phyloP scores from a whole-genome alignment of 1,140 invertebrate species.

The Condylostylus longicornis region DNA sequence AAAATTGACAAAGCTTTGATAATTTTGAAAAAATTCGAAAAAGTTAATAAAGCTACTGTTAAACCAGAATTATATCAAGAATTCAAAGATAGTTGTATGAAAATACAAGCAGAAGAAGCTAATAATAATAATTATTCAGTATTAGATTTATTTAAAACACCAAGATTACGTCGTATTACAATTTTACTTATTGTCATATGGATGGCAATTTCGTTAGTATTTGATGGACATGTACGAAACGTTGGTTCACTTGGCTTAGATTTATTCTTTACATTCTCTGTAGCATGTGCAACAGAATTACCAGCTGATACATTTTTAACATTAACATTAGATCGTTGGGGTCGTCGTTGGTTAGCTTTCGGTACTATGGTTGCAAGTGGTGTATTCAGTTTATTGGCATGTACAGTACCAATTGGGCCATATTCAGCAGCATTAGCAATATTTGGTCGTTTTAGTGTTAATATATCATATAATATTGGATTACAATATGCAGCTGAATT shows the following conservation, averaged over 20 bases:
- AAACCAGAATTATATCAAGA: constrained; percentile 53
- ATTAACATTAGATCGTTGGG: constrained; percentile 61
- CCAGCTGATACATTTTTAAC: constrained; percentile 72
- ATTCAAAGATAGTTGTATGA: constrained; percentile 37
- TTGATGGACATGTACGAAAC: constrained; percentile 73
- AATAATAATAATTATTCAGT: constrained; percentile 54
- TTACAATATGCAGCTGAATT: constrained; percentile 77
- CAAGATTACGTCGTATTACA: constrained; percentile 51
- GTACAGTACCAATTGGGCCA: constrained; percentile 47
- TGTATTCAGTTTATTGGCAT: constrained; percentile 60
- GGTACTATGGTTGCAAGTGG: constrained; percentile 63
- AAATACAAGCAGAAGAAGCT: constrained; percentile 46
- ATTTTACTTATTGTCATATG: constrained; percentile 63
- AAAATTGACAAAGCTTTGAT: constrained; percentile 57
- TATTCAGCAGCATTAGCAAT: constrained; percentile 57
- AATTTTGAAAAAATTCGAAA: constrained; percentile 65
- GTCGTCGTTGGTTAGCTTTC: constrained; percentile 68
- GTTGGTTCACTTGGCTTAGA: constrained; percentile 64
- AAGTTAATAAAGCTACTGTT: constrained; percentile 58
- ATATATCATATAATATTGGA: constrained; percentile 78
- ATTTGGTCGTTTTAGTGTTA: constrained; percentile 64
- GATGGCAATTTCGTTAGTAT: constrained; percentile 74
- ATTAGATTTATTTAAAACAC: constrained; percentile 59
- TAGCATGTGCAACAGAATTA: constrained; percentile 53
- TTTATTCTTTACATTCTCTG: constrained; percentile 68